Base-by-base conservation (phyloP, 1,140 invertebrate species). In the Paramacrobiotus metropolitanus region DNA sequence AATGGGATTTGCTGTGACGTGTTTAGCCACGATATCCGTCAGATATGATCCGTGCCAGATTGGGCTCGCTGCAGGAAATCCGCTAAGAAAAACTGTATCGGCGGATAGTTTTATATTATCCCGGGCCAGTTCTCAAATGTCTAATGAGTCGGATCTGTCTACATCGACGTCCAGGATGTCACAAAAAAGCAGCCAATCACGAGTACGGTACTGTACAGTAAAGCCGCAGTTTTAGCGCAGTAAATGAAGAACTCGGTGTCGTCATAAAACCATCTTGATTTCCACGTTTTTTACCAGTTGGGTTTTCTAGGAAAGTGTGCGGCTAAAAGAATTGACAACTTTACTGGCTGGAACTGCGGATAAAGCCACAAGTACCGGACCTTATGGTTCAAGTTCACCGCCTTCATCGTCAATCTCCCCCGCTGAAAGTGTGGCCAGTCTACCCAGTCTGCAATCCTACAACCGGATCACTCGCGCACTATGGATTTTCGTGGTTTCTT, bases 41-140 rank as follows among this genome's bases (percentile, higher is more conserved):
- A 15, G 48, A 20, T 55, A 55, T 24, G 48, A 55, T 55, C 48
- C 48, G 15, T 55, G 48, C 24, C 48, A 55, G 24, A 55, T 55
- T 24, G 48, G 48, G 4, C 24, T 55, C 15, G 48, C 4, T 15
- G 28, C 15, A 24, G 48, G 48, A 28, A 55, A 55, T 24, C 48
- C 48, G 24, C 24, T 55, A 28, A 15, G 48, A 24, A 55, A 55
- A 28, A 20, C 48, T 24, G 24, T 55, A 15, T 55, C 48, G 4
- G 48, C 48, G 15, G 48, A 55, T 15, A 55, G 48, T 28, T 55
- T 55, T 24, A 24, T 55, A 4, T 9, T 55, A 9, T 55, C 48
- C 15, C 48, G 24, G 28, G 48, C 24, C 15, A 55, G 48, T 55
- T 55, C 48, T 4, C 4, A 24, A 4, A 15, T 55, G 15, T 55